Evolutionary conservation across 2,113 vertebrate species (phyloP).

Genomic region (Willisornis vidua): DNA sequence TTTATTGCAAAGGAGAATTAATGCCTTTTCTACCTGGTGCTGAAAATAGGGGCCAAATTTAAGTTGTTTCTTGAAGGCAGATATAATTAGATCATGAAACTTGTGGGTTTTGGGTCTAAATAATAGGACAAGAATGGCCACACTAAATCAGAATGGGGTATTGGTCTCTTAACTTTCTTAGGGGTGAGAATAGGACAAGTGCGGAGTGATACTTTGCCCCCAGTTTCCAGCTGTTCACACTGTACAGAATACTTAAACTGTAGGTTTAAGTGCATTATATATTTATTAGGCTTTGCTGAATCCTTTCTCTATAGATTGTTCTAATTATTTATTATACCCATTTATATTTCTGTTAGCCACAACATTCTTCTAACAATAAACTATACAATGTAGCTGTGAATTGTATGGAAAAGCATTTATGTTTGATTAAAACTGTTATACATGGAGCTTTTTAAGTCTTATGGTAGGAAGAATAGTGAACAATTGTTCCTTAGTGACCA

Average conservation of each 20-base stretch:
- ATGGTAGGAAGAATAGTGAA: neutral
- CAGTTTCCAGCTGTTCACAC: neutral
- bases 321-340: neutral
- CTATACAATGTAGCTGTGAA: neutral
- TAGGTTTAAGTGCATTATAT: neutral
- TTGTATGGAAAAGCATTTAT: neutral
- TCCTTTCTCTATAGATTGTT: neutral
- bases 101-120: slow-evolving; percentile 38
- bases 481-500: neutral
- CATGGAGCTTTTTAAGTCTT: neutral
- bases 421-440: neutral
- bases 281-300: neutral
- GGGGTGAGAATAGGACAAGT: neutral
- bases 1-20: slow-evolving; percentile 36
- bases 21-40: slow-evolving; percentile 31
- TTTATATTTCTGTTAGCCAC: neutral
- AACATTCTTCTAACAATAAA: neutral
- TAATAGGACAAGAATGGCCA: neutral
- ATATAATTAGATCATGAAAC: slow-evolving; percentile 47
- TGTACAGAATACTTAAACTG: neutral
- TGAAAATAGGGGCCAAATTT: slow-evolving; percentile 56
- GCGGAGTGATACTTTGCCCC: neutral
- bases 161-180: neutral
- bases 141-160: slow-evolving; percentile 3
- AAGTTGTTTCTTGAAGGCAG: slow-evolving; percentile 53